Evolutionary conservation across 2,888 invertebrate species (phyloP), one percentile per base, ranked within the genome.

Genomic region (Plebejus argus): DNA sequence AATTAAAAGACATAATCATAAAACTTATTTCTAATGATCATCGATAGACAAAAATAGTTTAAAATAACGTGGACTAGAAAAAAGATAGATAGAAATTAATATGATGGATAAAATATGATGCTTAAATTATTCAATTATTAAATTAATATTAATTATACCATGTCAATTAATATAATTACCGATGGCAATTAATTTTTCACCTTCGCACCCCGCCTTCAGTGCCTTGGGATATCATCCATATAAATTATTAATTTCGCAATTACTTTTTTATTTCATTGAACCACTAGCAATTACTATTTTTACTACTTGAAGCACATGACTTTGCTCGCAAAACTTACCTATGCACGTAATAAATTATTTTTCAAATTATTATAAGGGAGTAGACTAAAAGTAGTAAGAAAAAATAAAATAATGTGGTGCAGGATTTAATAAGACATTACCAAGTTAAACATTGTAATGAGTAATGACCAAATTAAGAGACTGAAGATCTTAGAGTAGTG

Each of bases 401-500:
- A 61, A 12, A 20, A 20, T 58, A n/a, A 8, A 20, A 20, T 10
- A 10, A 39, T 39, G 39, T 3, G 35, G 28, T 70, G 8, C 33
- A 33, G 10, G 66, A 28, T 66, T 28, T 23, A 28, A 66, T 28
- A 70, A 5, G 33, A 70, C 3, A 8, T 10, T 45, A 70, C 15
- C 18, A 35, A n/a, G 70, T 10, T 45, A 20, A 45, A 20, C 20
- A 39, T 12, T 23, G 20, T n/a, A n/a, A n/a, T n/a, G n/a, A n/a
- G n/a, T 12, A 72, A 72, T 49, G 15, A 15, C 10, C 45, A 10
- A 23, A 10, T 71, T 71, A 71, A 23, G 49, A 53, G 6, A 88
- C 80, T 0, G 86, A 86, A 3, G 88, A 86, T 18, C 87, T 84
- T 20, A 91, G 81, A n/a, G 90, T 85, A 0, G 88, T 89, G 56